Base-by-base conservation (phyloP, 2,888 invertebrate species). In the Thymelicus acteon region DNA sequence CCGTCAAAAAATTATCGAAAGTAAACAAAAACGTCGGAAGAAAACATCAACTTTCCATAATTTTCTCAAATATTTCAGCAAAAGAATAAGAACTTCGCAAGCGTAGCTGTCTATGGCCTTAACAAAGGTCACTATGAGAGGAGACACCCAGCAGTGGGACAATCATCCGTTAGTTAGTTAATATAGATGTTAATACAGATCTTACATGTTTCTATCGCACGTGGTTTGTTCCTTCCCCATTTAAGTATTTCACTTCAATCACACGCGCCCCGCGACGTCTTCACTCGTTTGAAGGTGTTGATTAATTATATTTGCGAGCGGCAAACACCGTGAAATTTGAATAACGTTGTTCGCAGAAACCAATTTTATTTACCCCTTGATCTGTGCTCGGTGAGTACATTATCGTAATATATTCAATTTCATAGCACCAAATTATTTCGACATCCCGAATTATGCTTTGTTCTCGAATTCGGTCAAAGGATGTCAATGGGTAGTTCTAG, bases 321-420 rank as follows among this genome's bases (percentile, higher is more conserved):
- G 64, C 68, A 72, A 72, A 69, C 69, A 72, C 52, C 48, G 61
- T 62, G 60, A 67, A 63, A 70, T 69, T 67, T 69, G 66, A 69
- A 69, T 72, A 71, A 62, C 19, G 68, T 54, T 47, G 68, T 54
- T 47, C 44, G 52, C 39, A 65, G 44, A 62, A 69, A 68, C 66
- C 72, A 72, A 74, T 69, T 73, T 72, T 63, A 58, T 49, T 72
- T 71, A 49, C 64, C 66, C 54, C 66, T 71, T 60, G 73, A 72
- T 74, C 72, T 70, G 37, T n/a, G 39, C 49, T 49, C 49, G 57
- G 68, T 44, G 12, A 12, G 69, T 64, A 68, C 72, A 70, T 74
- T 72, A 74, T 67, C 71, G 67, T 75, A 77, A 77, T 77, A 49
- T 72, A 77, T 76, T 75, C 72, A 75, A 73, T 74, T 76, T 73